Conservation (phyloP, 1,140 invertebrate genomes). For the Cryptotermes secundus region DNA sequence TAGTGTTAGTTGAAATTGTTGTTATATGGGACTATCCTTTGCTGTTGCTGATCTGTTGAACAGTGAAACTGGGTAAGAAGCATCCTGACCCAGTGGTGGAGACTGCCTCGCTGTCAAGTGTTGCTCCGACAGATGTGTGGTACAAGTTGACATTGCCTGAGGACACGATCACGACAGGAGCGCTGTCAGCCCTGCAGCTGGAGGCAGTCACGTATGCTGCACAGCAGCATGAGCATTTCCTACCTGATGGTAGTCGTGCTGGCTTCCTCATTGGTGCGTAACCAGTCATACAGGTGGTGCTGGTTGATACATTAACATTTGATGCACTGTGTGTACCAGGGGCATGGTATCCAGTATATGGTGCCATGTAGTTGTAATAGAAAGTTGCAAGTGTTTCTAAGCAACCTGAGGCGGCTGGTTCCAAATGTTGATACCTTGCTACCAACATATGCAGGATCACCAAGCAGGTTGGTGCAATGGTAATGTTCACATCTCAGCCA, state of each 20-base stretch:
- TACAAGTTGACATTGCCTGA: constrained; percentile 87
- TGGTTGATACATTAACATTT: no score
- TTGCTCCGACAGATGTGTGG: constrained; percentile 92
- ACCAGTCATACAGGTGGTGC: neutral
- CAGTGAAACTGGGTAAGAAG: constrained; percentile 90
- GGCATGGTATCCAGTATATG: no score
- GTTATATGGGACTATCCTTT: no score
- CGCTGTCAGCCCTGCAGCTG: constrained; percentile 92
- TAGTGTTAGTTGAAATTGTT: no score
- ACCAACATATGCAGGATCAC: no score
- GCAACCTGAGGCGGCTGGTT: no score
- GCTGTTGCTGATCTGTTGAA: constrained; percentile 28
- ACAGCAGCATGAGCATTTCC: constrained; percentile 91
- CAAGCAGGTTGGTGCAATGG: no score
- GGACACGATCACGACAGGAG: constrained; percentile 78
- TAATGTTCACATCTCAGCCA: no score
- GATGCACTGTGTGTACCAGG: neutral
- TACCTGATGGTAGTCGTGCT: constrained; percentile 87
- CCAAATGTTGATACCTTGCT: no score
- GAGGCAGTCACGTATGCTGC: constrained; percentile 96
- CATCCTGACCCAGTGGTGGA: constrained; percentile 99
- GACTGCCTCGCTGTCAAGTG: constrained; percentile 94
- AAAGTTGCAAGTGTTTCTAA: neutral
- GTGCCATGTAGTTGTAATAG: no score
- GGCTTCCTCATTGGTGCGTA: constrained; percentile 90